Evolutionary conservation across 1,140 invertebrate species (phyloP).

Genomic region (Aricia agestis): DNA sequence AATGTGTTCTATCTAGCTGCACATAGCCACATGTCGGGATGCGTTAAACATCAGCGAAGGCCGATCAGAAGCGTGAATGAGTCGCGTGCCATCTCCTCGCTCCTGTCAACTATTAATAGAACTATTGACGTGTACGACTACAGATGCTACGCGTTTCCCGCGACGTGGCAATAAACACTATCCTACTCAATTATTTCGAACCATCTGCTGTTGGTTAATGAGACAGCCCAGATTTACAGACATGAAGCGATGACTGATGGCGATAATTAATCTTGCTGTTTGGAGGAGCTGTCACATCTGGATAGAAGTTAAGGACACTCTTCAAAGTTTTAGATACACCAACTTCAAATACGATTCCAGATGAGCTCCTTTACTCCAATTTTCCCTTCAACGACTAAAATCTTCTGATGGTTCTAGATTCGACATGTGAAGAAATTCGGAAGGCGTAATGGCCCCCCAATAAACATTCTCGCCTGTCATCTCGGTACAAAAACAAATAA

Average conservation of each 20-base stretch:
- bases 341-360: too few species aligned
- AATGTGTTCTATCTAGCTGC: neutral
- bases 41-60: constrained; percentile 54
- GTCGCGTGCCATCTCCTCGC: constrained; percentile 48
- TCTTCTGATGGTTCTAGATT: neutral
- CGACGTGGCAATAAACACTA: neutral
- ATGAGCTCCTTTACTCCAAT: too few species aligned
- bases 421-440: neutral
- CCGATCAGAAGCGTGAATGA: constrained; percentile 53
- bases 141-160: neutral
- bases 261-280: neutral
- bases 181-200: neutral
- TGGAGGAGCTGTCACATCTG: neutral
- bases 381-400: neutral
- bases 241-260: neutral
- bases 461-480: neutral
- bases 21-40: constrained; percentile 28
- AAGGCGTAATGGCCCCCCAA: neutral
- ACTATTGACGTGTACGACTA: constrained; percentile 31
- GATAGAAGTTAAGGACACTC: neutral
- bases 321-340: neutral
- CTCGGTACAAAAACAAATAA: constrained; percentile 1
- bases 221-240: neutral
- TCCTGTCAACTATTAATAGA: constrained; percentile 44
- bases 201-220: neutral